Percentiles rank a stretch among this genome's conserved stretches.
Evolutionary conservation across 2,888 invertebrate genomes (phyloP).

Genomic region (Sinhomidia bicolor): DNA sequence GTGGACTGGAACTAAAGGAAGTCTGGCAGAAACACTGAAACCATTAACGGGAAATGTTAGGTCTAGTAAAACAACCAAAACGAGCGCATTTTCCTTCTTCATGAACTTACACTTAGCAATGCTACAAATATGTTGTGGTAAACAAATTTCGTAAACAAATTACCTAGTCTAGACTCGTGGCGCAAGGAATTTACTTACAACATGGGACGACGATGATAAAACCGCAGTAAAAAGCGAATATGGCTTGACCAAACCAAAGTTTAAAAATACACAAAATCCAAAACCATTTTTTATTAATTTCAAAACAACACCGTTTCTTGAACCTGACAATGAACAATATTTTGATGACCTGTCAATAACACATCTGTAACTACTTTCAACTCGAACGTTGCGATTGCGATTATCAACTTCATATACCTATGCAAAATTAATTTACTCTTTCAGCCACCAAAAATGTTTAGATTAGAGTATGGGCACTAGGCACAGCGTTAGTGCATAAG

Average conservation of each 20-base stretch:
- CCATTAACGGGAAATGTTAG: conserved; percentile 25
- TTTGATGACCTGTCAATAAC: conserved; percentile 21
- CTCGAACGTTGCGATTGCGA: background rate
- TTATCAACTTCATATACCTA: background rate
- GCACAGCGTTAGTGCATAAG: background rate
- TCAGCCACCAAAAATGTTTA: background rate
- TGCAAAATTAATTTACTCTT: background rate
- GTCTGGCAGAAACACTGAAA: conserved; percentile 9
- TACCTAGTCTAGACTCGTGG: background rate
- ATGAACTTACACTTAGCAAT: conserved; percentile 13
- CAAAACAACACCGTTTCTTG: background rate
- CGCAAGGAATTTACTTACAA: conserved; percentile 21
- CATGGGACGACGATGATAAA: conserved; percentile 22
- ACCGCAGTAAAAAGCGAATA: background rate
- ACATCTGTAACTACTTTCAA: no score
- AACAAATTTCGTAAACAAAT: conserved; percentile 20
- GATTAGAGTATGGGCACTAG: conserved; percentile 15
- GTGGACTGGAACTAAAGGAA: conserved; percentile 23
- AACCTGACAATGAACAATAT: background rate
- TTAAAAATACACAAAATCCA: conserved; percentile 3
- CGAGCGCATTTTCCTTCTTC: conserved; percentile 7
- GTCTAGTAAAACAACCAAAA: conserved; percentile 18
- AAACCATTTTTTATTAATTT: conserved; percentile 16
- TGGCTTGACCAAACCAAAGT: conserved; percentile 3
- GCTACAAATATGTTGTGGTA: background rate